Evolutionary conservation across 1,140 invertebrate species (phyloP).

Genomic region (Drosophila sulfurigaster): DNA sequence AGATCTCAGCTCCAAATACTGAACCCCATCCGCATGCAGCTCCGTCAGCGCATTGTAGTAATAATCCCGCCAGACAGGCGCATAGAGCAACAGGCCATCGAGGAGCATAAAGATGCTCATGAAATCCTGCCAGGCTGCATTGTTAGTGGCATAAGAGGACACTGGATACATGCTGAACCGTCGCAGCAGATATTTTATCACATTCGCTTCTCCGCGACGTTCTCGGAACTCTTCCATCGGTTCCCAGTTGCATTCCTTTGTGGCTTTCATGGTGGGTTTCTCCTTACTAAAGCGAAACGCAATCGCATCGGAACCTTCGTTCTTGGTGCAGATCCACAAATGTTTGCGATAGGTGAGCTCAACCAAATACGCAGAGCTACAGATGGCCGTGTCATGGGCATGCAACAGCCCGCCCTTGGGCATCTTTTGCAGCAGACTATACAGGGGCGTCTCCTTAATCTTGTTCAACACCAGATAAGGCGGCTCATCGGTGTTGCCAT

Average conservation of each 20-base stretch:
- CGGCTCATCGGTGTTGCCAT: conserved; percentile 84
- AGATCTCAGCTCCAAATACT: conserved; percentile 91
- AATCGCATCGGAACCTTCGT: conserved; percentile 66
- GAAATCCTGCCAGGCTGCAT: conserved; percentile 90
- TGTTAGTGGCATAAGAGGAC: conserved; percentile 86
- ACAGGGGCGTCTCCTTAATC: conserved; percentile 89
- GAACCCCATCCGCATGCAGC: conserved; percentile 90
- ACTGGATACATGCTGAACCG: conserved; percentile 69
- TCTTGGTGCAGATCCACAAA: conserved; percentile 62
- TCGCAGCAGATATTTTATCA: conserved; percentile 31
- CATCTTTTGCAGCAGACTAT: conserved; percentile 88
- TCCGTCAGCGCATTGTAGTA: conserved; percentile 89
- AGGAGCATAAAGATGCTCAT: conserved; percentile 87
- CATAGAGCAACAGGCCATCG: conserved; percentile 88
- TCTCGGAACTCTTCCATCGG: conserved; percentile 86
- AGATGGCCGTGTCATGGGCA: conserved; percentile 89
- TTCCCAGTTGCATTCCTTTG: conserved; percentile 86
- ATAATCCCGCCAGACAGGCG: conserved; percentile 90
- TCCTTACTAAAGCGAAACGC: conserved; percentile 81
- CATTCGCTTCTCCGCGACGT: conserved; percentile 45
- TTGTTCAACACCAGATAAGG: conserved; percentile 86
- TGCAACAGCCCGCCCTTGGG: conserved; percentile 91
- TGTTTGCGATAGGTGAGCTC: conserved; percentile 57
- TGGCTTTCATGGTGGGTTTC: conserved; percentile 58
- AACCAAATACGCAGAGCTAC: conserved; percentile 87